Evolutionary conservation across 2,113 vertebrate genomes (phyloP).

Genomic region (Helogale parvula): DNA sequence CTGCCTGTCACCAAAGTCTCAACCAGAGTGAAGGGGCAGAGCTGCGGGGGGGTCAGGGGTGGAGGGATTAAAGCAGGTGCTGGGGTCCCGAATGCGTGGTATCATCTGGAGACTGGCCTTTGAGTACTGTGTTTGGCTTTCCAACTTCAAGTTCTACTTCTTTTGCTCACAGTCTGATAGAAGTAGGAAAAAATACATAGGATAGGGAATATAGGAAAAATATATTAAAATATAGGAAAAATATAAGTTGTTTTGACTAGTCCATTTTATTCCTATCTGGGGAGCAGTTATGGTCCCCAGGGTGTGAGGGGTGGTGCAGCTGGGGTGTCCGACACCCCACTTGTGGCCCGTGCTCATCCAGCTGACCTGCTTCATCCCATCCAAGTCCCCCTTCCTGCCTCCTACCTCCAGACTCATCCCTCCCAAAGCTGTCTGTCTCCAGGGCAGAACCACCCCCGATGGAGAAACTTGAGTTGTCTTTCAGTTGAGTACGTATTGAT

Average conservation of each 20-base stretch:
- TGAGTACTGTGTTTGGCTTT: background rate
- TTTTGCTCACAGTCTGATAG: background rate
- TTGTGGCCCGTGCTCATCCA: fast-evolving
- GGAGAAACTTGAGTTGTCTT: background rate
- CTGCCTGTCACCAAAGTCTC: fast-evolving
- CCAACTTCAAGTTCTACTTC: background rate
- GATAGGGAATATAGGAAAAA: background rate
- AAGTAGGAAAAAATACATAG: background rate
- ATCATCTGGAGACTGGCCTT: background rate
- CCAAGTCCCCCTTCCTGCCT: too few relatives aligned
- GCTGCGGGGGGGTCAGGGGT: fast-evolving
- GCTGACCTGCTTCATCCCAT: too few relatives aligned
- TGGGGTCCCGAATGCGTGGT: fast-evolving
- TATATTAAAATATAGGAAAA: background rate
- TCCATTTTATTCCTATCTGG: background rate
- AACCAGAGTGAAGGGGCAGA: background rate
- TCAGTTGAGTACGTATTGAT: background rate
- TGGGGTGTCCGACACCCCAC: fast-evolving
- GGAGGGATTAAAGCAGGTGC: background rate
- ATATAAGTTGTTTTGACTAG: background rate
- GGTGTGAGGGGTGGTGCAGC: background rate
- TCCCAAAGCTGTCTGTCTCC: background rate
- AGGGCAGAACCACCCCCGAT: background rate
- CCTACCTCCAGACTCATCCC: fast-evolving
- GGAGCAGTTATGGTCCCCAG: too few relatives aligned